A percentile compares a stretch with the other conserved stretches of the same genome.
Conservation (phyloP, 2,888 invertebrate genomes). For the Phragmatobia fuliginosa region DNA sequence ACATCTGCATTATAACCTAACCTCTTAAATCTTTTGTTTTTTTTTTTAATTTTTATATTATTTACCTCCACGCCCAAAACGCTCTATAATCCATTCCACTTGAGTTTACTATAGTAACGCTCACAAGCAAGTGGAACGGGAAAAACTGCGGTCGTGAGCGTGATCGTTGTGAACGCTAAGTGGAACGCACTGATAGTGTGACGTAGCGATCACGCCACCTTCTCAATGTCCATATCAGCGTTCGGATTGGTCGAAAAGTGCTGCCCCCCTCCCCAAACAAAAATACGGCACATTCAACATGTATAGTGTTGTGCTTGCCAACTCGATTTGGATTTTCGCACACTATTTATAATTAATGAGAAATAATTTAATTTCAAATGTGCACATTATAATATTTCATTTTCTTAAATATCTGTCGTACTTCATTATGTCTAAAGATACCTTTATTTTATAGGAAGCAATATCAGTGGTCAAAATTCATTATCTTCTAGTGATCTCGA, state of each 20-base stretch:
- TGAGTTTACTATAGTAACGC: no score
- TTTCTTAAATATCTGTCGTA: no score
- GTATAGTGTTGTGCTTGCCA: slow-evolving; percentile 62
- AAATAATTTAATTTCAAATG: not conserved
- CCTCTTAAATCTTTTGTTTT: no score
- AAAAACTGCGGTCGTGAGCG: no score
- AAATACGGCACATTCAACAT: slow-evolving; percentile 75
- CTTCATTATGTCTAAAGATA: not conserved
- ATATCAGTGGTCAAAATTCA: not conserved
- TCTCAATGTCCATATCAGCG: slow-evolving; percentile 65
- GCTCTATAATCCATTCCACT: no score
- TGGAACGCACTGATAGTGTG: no score
- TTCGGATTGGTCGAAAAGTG: slow-evolving; percentile 70
- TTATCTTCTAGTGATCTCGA: slow-evolving; percentile 19
- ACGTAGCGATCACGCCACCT: slow-evolving; percentile 86
- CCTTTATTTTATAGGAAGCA: not conserved
- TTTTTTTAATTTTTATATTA: no score
- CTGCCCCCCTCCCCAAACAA: slow-evolving; percentile 65
- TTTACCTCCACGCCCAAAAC: no score
- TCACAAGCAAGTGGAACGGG: no score
- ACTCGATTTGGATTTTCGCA: slow-evolving; percentile 19
- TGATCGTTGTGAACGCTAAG: no score
- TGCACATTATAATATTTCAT: not conserved
- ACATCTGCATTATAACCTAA: no score
- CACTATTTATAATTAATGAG: not conserved